Base-by-base conservation (phyloP, 2,888 invertebrate genomes). In the Chloromyia formosa region DNA sequence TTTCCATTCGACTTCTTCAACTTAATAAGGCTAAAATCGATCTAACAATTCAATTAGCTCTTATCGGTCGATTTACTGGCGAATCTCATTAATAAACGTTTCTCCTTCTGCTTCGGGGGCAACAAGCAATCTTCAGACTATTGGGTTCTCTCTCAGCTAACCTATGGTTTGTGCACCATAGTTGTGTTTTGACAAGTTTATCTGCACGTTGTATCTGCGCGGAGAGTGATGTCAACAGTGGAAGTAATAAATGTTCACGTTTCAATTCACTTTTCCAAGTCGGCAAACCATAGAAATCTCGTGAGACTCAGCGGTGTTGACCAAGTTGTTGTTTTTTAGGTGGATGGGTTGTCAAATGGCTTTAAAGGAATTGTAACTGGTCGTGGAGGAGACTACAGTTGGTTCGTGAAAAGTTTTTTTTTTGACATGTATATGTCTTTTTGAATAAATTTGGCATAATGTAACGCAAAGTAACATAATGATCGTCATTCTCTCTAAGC, bases 1-100 rank as follows among this genome's bases (percentile, higher is more conserved):
- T 42, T 66, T 45, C 20, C 22, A 16, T 16, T 66, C 49, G 49
- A 66, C 66, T 49, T 54, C 49, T 61, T 60, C 53, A 64, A 53
- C 64, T 74, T 74, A 74, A 74, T 74, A 74, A 77, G 78, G 78
- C 78, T 77, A 79, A 78, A 78, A 79, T 78, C 16, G 78, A 79
- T 79, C 79, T 78, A 79, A 79, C 79, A 79, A 79, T 79, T 79
- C 79, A 79, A 79, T 79, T 79, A 79, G 79, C 77, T 79, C 78
- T 79, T 79, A 79, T 79, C 79, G 42, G 12, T 77, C 76, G 79
- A 79, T 78, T 79, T 78, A 78, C 79, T 77, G 78, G 76, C 77
- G 75, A 74, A 77, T 75, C 79, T 79, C 79, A 79, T 79, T 79
- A 79, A 78, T 79, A 79, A 77, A 77, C 77, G 78, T 78, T 78